Percentiles rank a stretch among this genome's conserved stretches.
phyloP scores from a whole-genome alignment of 1,140 invertebrate genomes.

The Eurosta solidaginis region DNA sequence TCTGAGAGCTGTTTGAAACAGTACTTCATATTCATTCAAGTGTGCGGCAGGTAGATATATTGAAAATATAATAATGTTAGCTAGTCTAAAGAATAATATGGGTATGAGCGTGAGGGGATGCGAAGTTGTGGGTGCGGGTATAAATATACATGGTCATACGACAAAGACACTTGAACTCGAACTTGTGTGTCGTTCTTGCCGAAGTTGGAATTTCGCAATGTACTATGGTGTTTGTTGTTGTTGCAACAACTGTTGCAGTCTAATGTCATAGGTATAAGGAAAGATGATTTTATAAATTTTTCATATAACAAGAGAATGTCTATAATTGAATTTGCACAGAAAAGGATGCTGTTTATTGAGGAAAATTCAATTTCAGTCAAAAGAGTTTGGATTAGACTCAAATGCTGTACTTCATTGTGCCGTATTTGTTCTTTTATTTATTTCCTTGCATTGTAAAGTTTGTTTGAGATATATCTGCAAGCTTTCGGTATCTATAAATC shows the following conservation, averaged over 20 bases:
- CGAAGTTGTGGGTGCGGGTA: background rate
- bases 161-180: background rate
- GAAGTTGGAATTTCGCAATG: background rate
- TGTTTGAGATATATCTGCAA: no score
- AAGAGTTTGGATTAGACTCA: background rate
- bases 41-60: constrained; percentile 11
- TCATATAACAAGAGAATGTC: background rate
- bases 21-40: constrained; percentile 1
- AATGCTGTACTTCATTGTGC: background rate
- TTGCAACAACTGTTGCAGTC: background rate
- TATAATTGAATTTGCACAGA: background rate
- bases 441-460: no score
- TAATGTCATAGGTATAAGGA: background rate
- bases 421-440: background rate
- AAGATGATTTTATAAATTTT: constrained; percentile 8
- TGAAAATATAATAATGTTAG: constrained; percentile 5
- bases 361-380: constrained; percentile 5
- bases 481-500: no score
- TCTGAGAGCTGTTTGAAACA: background rate
- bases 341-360: background rate
- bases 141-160: background rate
- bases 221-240: background rate
- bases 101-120: no score
- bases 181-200: background rate
- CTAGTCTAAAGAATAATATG: background rate